phyloP scores from a whole-genome alignment of 92 coral and sea anemone genomes.

The Plumapathes pennacea region DNA sequence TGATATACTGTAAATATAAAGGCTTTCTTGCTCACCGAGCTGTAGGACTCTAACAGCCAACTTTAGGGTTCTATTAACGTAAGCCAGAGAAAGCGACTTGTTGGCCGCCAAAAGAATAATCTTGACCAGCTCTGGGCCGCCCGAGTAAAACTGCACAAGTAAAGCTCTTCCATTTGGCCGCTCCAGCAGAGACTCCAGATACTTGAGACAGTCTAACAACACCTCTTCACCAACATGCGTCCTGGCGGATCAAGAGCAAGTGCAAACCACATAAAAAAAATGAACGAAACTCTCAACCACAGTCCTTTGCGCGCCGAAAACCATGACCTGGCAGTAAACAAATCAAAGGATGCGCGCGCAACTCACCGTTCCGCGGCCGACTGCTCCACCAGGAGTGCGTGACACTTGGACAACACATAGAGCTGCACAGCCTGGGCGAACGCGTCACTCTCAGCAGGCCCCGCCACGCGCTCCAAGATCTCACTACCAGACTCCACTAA shows the following conservation, averaged over 20 bases:
- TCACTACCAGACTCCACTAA: slow-evolving; percentile 62
- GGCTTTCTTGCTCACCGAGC: slow-evolving; percentile 77
- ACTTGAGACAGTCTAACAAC: slow-evolving; percentile 83
- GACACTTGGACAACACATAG: slow-evolving; percentile 84
- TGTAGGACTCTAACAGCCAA: slow-evolving; percentile 80
- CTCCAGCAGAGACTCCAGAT: slow-evolving; percentile 83
- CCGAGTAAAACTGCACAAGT: slow-evolving; percentile 69
- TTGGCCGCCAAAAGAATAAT: slow-evolving; percentile 82
- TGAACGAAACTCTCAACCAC: too few relatives aligned
- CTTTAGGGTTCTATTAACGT: slow-evolving; percentile 90
- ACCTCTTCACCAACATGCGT: slow-evolving; percentile 84
- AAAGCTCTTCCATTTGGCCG: slow-evolving; percentile 71
- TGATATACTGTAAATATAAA: too few relatives aligned
- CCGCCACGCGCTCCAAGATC: slow-evolving; percentile 80
- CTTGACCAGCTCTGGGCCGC: slow-evolving; percentile 70
- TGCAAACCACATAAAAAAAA: not conserved
- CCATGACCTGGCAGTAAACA: not conserved
- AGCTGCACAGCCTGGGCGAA: slow-evolving; percentile 72
- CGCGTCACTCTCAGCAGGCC: slow-evolving; percentile 78
- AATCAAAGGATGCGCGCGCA: not conserved
- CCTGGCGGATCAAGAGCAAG: slow-evolving; percentile 30
- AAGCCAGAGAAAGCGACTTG: slow-evolving; percentile 78
- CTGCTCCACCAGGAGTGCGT: slow-evolving; percentile 82
- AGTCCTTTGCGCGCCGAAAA: not conserved
- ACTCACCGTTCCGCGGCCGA: slow-evolving; percentile 70